Base-by-base conservation (phyloP, 2,113 vertebrate genomes). In the Corvus moneduloides region DNA sequence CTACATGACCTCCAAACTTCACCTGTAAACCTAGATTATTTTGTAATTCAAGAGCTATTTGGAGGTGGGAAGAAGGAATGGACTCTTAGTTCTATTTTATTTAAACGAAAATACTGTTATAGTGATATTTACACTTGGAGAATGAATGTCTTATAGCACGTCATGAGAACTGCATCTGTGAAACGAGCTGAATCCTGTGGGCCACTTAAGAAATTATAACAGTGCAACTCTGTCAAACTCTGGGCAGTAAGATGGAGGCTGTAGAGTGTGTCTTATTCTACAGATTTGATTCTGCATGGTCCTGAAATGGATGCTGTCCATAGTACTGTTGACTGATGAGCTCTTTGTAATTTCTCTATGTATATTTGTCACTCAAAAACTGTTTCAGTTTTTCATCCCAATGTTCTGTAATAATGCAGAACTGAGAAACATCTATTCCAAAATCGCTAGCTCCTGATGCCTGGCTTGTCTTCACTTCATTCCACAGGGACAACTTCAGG, bases 401-500 rank as follows among this genome's bases (percentile, higher is more conserved):
- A 6, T 62, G 7, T 91, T 77, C 48, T 91, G 3, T 81, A 92
- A 51, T 81, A 64, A 83, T 24, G 35, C 27, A 85, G 56, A 94
- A 69, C 80, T 41, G 43, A 10, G 10, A 80, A 79, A 84, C 6
- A 37, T 37, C 49, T 85, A 35, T 90, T 74, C 49, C 23, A 33
- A 51, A 72, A 72, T 89, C 66, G 13, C 18, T 87, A 81, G 62
- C 62, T 37, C 90, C 51, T 84, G 77, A 86, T 90, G 11, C 66
- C 48, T 74, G 56, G 44, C 39, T 77, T 96, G 80, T 77, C n/a
- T 97, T 94, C 82, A 26, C 35, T 94, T 94, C 59, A 93, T 97
- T 96, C 49, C 69, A 67, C 95, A 98, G 98, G 89, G 66, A 83
- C 48, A 81, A 4, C 49, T 67, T 44, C 87, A 74, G 84, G 86